These are phyloP conservation scores for Ferrisia virgata DNA, from an alignment of 2,888 invertebrate species.

Conservation along the genomic window DNA sequence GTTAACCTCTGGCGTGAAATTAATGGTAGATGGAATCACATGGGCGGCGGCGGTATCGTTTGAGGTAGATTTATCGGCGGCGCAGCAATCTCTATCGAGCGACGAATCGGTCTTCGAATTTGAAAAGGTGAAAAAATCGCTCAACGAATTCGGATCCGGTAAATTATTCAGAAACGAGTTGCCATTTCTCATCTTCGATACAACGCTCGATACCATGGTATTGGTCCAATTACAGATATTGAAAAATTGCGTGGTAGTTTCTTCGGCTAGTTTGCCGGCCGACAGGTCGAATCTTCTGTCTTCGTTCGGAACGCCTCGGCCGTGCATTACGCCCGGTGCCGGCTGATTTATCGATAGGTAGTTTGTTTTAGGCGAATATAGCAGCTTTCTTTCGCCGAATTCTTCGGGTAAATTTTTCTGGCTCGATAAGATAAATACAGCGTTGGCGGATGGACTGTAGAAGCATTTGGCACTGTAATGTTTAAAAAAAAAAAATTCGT, in stretches of 20 bases:
- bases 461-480: neutral
- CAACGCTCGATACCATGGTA: slow-evolving; percentile 35
- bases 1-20: neutral
- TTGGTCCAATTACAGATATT: slow-evolving; percentile 38
- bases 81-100: neutral
- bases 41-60: neutral
- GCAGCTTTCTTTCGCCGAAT: neutral
- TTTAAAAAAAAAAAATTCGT: too few relatives aligned
- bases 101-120: neutral
- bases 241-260: slow-evolving; percentile 24
- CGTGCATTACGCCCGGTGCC: too few relatives aligned
- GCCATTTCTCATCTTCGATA: slow-evolving; percentile 19
- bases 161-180: slow-evolving; percentile 22
- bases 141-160: slow-evolving; percentile 21
- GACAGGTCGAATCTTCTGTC: neutral
- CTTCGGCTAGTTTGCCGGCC: slow-evolving; percentile 16
- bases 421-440: neutral
- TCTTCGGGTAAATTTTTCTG: neutral
- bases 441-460: neutral
- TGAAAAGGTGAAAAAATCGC: neutral
- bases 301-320: neutral
- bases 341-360: neutral
- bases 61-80: neutral
- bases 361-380: neutral
- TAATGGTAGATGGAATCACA: too few relatives aligned